phyloP scores from a whole-genome alignment of 2,888 invertebrate genomes.

The Caradrina clavipalpis region DNA sequence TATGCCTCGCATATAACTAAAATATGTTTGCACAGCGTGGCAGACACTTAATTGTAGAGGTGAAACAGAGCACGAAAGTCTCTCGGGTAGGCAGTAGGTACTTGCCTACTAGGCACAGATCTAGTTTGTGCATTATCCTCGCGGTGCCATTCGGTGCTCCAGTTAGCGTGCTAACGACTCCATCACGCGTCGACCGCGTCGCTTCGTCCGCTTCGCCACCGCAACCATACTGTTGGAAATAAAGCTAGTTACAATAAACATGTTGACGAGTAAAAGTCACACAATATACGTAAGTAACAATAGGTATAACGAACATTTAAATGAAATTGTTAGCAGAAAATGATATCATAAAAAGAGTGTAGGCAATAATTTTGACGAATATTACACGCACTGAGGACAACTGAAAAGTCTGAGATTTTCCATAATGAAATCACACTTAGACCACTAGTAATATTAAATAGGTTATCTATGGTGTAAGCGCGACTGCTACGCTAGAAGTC shows the following conservation, averaged over 20 bases:
- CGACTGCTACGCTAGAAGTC: too few relatives aligned
- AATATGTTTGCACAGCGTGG: conserved; percentile 44
- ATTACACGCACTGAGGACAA: too few relatives aligned
- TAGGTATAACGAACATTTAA: background rate
- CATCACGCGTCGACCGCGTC: conserved; percentile 63
- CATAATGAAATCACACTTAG: too few relatives aligned
- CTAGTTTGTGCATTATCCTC: conserved; percentile 77
- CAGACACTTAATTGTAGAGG: conserved; percentile 71
- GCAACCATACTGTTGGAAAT: conserved; percentile 38
- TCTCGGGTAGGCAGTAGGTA: conserved; percentile 64
- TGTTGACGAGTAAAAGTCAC: conserved; percentile 18
- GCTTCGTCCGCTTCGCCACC: conserved; percentile 23
- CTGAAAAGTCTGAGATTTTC: too few relatives aligned
- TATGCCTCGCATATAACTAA: conserved; percentile 31
- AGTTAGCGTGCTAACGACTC: conserved; percentile 77
- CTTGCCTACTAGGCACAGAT: conserved; percentile 60
- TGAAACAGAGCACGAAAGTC: conserved; percentile 85
- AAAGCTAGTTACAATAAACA: conserved; percentile 7
- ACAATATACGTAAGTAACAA: background rate
- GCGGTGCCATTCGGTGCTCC: conserved; percentile 71
- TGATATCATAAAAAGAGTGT: background rate
- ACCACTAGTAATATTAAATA: background rate
- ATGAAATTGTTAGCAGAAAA: background rate
- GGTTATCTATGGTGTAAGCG: too few relatives aligned
- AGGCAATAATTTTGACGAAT: too few relatives aligned